Conservation (phyloP, 2,888 invertebrate species). For the Exephanes ischioxanthus region DNA sequence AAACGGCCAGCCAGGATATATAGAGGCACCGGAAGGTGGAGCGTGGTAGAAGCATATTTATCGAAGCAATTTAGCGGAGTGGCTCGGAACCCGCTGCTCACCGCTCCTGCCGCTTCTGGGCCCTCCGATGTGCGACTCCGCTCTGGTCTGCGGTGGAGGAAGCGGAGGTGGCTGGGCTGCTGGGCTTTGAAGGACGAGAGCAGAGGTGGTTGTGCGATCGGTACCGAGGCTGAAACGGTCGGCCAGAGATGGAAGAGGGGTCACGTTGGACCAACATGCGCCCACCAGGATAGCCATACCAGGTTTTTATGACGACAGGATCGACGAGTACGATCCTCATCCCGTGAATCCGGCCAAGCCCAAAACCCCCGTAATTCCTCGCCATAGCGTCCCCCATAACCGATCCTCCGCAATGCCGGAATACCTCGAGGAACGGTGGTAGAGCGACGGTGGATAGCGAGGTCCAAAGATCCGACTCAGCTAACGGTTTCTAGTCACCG, state of each 20-base stretch:
- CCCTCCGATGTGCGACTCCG: background rate
- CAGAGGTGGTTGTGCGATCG: slow-evolving; percentile 20
- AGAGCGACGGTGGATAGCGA: background rate
- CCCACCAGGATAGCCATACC: background rate
- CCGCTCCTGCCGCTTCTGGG: background rate
- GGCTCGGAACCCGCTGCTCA: slow-evolving; percentile 25
- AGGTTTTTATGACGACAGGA: slow-evolving; percentile 28
- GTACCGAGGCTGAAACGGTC: background rate
- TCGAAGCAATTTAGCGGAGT: slow-evolving; percentile 51
- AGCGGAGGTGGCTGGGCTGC: slow-evolving; percentile 1
- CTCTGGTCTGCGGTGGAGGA: background rate
- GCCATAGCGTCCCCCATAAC: background rate
- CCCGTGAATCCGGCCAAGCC: slow-evolving; percentile 11
- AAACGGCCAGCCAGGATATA: background rate
- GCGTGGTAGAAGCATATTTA: slow-evolving; percentile 36
- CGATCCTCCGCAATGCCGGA: background rate
- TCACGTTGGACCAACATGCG: background rate
- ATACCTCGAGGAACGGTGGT: background rate
- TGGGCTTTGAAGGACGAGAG: slow-evolving; percentile 25
- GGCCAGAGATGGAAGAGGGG: slow-evolving; percentile 26
- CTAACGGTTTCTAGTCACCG: background rate
- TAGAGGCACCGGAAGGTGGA: slow-evolving; percentile 2
- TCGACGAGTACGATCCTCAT: slow-evolving; percentile 11
- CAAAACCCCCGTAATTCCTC: slow-evolving; percentile 6
- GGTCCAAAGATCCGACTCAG: too few relatives aligned